A percentile compares a stretch with the other conserved stretches of the same genome.
These are phyloP conservation scores for Hassar affinis DNA, from an alignment of 2,113 vertebrate genomes.

Conservation along the genomic window DNA sequence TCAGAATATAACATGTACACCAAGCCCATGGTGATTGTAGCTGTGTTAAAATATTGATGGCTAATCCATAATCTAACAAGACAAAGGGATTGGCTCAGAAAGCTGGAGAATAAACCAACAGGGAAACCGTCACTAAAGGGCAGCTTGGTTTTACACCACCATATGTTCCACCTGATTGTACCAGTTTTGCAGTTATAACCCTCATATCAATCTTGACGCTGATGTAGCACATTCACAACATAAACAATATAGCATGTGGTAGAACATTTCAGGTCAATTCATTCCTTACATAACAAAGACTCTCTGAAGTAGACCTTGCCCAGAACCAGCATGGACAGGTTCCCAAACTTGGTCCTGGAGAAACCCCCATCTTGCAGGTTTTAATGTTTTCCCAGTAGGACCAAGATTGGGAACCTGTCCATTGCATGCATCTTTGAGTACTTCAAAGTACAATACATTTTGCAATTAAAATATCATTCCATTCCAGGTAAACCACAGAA, in stretches of 20 bases:
- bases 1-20: neutral
- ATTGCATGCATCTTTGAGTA: neutral
- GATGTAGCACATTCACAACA: too few relatives aligned
- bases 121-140: neutral
- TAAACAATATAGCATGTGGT: neutral
- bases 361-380: neutral
- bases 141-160: neutral
- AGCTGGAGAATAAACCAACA: constrained; percentile 10
- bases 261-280: neutral
- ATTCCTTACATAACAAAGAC: neutral
- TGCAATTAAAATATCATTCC: constrained; percentile 3
- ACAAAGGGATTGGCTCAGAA: neutral
- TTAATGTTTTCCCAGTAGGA: neutral
- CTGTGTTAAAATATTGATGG: neutral
- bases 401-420: neutral
- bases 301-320: neutral
- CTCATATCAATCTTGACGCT: neutral
- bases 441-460: neutral
- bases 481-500: neutral
- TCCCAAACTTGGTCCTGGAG: neutral
- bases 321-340: neutral
- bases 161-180: neutral
- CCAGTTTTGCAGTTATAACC: neutral
- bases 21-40: neutral
- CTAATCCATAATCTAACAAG: neutral